Conservation (phyloP, 2,888 invertebrate species). For the Arge pagana region DNA sequence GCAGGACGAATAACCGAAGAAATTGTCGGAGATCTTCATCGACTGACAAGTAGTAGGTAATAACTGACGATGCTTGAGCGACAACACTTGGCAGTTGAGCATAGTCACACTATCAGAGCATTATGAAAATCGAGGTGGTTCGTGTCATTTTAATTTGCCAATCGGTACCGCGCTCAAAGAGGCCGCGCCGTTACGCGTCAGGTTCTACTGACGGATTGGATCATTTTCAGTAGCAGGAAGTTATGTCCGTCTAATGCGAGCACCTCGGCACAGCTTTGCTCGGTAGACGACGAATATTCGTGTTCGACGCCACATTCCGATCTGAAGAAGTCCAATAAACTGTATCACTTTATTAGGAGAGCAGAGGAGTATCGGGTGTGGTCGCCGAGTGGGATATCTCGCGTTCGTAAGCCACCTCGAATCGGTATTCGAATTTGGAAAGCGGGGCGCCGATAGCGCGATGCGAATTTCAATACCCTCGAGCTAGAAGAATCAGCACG, state of each 20-base stretch:
- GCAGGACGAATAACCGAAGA: too few relatives aligned
- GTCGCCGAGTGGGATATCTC: too few relatives aligned
- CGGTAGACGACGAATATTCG: slow-evolving; percentile 22
- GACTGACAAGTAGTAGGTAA: background rate
- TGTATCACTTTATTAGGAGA: slow-evolving; percentile 54
- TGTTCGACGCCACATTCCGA: slow-evolving; percentile 48
- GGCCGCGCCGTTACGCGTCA: slow-evolving; percentile 1
- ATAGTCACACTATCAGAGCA: slow-evolving; percentile 45
- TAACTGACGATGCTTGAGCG: slow-evolving; percentile 16
- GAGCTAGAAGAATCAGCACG: too few relatives aligned
- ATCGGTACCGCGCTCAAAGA: slow-evolving; percentile 1
- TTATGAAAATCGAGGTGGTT: slow-evolving; percentile 46
- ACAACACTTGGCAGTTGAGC: slow-evolving; percentile 30
- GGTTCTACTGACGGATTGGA: slow-evolving; percentile 17
- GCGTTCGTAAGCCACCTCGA: too few relatives aligned
- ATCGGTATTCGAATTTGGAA: too few relatives aligned
- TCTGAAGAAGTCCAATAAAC: slow-evolving; percentile 56
- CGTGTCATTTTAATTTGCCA: slow-evolving; percentile 15
- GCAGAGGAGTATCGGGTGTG: slow-evolving; percentile 33
- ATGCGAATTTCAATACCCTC: too few relatives aligned
- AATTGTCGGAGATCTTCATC: background rate
- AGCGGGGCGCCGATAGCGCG: too few relatives aligned
- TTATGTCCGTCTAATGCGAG: slow-evolving; percentile 1
- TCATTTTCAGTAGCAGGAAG: slow-evolving; percentile 16
- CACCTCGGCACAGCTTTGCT: background rate